Base-by-base conservation (phyloP, 2,888 invertebrate genomes). In the Agrilus cyanescens region DNA sequence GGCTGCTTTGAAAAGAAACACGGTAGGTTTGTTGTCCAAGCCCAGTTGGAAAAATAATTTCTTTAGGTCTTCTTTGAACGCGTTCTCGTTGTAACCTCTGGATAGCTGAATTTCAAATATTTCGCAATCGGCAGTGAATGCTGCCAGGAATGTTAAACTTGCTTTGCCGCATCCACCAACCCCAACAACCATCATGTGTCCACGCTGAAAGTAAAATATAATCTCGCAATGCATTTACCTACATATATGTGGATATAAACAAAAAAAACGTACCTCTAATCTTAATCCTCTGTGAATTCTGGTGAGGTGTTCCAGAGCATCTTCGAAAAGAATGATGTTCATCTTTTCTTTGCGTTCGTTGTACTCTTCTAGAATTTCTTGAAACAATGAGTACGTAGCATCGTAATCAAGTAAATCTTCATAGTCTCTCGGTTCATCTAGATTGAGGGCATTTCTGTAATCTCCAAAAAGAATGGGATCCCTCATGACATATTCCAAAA, bases 81-180 rank as follows among this genome's bases (percentile, higher is more conserved):
- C 70, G 18, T 68, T 69, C 62, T 91, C 90, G 55, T 79, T 85
- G 69, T 93, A 94, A 37, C 89, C 89, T 18, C 90, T 76, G n/a
- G 81, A 81, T 1, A 90, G 72, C 0, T 76, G 76, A 43, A 94
- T 89, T 62, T 86, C 83, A 60, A 90, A 91, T 44, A 86, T 63
- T 37, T 84, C 82, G 55, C 84, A 89, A 39, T 78, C 78, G 2
- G 93, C 91, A 0, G 93, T 83, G 57, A 85, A 91, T 0, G 89
- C 75, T 0, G 91, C 82, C 4, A 94, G 71, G 39, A 75, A 75
- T 14, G 87, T 82, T 15, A 93, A 73, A 48, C 82, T 80, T 57
- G 85, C 82, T 66, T 94, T 93, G 14, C 94, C 94, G 54, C 86
- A 82, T 14, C 94, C 93, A 2, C 89, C 90, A 2, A 89, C 85